Evolutionary conservation across 2,113 vertebrate genomes (phyloP), one percentile per base, ranked within the genome.

Genomic region (Zosterops lateralis): DNA sequence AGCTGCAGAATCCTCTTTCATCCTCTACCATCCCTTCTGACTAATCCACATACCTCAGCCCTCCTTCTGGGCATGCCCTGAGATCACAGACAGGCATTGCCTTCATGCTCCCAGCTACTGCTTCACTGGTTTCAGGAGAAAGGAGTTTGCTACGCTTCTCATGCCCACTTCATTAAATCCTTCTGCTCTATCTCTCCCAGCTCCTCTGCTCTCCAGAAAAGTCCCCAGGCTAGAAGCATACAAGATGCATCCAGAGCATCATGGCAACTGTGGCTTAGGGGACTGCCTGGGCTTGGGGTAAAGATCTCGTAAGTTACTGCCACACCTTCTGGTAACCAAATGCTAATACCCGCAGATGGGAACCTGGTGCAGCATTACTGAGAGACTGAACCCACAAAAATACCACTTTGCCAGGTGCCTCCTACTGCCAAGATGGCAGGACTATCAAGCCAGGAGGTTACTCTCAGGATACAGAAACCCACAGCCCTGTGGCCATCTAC

Each of bases 1-100:
- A 76, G 67, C 87, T 80, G 48, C 78, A 20, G 44, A 87, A 83
- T 36, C 60, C 67, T 67, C 94, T 80, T 95, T 95, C 82, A 95
- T 92, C 73, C 62, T 83, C 66, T 47, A 77, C 62, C 58, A 50
- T 51, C 62, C 38, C 84, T 70, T 88, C 76, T 78, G 73, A 86
- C 67, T 88, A 81, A 78, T 64, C 71, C 83, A 68, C 68, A 67
- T 29, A 81, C 57, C 64, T 93, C 75, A 85, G 80, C 91, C 48
- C 36, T 86, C 86, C 75, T 92, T 45, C 71, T 64, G 72, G 75
- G 87, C 79, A 86, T 89, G 68, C 84, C 82, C 89, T 6, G 3
- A 85, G 79, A 83, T 90, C 84, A 71, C 32, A 95, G 87, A 73
- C 56, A 31, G 0, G 64, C 8, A 3, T 2, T 40, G 50, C 72